Conservation (phyloP, 2,797 vertebrate species). For the Emydoidea blandingii region DNA sequence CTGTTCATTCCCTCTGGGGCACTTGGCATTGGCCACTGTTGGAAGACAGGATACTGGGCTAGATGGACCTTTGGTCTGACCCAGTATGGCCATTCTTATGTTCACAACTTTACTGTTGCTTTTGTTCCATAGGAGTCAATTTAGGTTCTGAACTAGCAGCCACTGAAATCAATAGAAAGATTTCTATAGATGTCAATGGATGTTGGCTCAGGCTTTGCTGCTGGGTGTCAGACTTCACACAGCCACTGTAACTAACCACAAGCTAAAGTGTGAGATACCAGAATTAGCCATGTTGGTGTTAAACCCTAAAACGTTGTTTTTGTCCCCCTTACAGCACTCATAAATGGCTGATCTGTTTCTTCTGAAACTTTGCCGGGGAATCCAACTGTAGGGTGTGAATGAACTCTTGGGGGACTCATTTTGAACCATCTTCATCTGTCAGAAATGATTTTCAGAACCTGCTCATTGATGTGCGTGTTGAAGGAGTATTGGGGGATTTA, state of each 20-base stretch:
- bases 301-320: neutral
- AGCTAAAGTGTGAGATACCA: neutral
- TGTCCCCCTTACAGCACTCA: neutral
- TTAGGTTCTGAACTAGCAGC: neutral
- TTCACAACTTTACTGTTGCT: neutral
- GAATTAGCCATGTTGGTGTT: neutral
- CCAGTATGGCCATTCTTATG: too few species aligned
- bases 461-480: neutral
- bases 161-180: neutral
- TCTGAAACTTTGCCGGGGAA: neutral
- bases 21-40: too few species aligned
- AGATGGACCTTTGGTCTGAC: too few species aligned
- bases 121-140: neutral
- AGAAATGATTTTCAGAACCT: neutral
- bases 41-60: too few species aligned
- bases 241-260: neutral
- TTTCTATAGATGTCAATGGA: neutral
- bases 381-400: neutral
- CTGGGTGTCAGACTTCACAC: neutral
- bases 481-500: neutral
- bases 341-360: neutral
- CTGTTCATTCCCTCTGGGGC: too few species aligned
- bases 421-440: neutral
- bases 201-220: neutral
- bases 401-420: neutral